A percentile compares a stretch with the other conserved stretches of the same genome.
phyloP scores from a whole-genome alignment of 1,140 invertebrate species.

The Zeugodacus cucurbitae region DNA sequence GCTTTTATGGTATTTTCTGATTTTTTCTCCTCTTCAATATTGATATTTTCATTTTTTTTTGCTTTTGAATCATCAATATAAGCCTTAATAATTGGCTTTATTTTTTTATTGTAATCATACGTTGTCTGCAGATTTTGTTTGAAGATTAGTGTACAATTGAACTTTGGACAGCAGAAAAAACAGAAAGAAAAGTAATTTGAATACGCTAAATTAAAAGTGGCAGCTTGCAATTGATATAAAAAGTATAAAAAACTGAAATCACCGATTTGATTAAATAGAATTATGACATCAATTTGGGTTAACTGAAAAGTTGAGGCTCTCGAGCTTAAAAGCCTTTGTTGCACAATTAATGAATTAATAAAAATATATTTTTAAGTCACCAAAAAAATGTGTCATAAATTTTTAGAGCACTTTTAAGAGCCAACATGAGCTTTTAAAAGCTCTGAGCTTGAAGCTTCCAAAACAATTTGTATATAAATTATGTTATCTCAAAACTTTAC shows the following conservation, averaged over 20 bases:
- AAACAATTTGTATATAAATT: neutral
- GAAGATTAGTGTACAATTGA: neutral
- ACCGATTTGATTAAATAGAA: neutral
- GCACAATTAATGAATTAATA: no score
- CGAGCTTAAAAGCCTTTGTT: neutral
- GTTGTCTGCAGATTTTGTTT: neutral
- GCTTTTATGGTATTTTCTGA: neutral
- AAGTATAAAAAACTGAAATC: neutral
- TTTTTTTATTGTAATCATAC: neutral
- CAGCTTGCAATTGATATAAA: neutral
- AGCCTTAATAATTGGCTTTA: neutral
- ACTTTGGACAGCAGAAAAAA: neutral
- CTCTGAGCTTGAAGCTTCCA: neutral
- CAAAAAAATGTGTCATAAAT: no score
- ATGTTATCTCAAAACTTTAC: no score
- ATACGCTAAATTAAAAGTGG: neutral
- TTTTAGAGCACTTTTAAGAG: no score
- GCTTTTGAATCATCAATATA: slow-evolving; percentile 22
- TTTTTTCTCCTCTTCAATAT: neutral
- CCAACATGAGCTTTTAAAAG: no score
- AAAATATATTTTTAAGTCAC: no score
- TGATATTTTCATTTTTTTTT: neutral
- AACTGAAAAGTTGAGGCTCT: neutral
- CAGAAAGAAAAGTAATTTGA: neutral
- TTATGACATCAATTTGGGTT: neutral